Conservation (phyloP, 2,113 vertebrate genomes). For the Eira barbara region DNA sequence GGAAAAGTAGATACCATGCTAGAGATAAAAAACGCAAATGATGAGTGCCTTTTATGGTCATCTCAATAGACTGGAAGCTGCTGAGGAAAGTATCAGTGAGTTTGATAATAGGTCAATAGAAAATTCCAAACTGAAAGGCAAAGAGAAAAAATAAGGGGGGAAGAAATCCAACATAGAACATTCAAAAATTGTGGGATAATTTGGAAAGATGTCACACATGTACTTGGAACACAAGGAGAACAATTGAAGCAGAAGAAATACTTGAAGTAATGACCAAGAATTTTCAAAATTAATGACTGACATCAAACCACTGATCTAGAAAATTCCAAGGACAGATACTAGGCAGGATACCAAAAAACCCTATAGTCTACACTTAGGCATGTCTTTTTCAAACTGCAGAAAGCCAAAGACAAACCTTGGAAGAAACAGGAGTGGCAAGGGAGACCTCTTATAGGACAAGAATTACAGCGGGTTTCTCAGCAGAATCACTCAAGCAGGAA, state of each 20-base stretch:
- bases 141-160: not conserved
- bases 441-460: not conserved
- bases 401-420: not conserved
- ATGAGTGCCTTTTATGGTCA: not conserved
- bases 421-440: not conserved
- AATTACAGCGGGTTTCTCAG: not conserved
- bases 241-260: not conserved
- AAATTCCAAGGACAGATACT: not conserved
- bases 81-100: not conserved
- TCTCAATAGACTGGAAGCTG: not conserved
- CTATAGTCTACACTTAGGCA: not conserved
- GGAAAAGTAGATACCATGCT: not conserved
- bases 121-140: not conserved
- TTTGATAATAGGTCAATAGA: not conserved
- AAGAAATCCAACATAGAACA: not conserved
- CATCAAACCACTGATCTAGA: not conserved
- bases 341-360: not conserved
- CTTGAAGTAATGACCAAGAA: not conserved
- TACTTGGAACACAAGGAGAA: not conserved
- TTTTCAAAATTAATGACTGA: constrained; percentile 15
- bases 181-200: not conserved
- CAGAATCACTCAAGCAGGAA: not conserved
- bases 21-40: not conserved
- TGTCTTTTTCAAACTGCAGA: not conserved
- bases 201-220: not conserved